phyloP scores from a whole-genome alignment of 2,797 vertebrate species.

The Borostomias antarcticus region DNA sequence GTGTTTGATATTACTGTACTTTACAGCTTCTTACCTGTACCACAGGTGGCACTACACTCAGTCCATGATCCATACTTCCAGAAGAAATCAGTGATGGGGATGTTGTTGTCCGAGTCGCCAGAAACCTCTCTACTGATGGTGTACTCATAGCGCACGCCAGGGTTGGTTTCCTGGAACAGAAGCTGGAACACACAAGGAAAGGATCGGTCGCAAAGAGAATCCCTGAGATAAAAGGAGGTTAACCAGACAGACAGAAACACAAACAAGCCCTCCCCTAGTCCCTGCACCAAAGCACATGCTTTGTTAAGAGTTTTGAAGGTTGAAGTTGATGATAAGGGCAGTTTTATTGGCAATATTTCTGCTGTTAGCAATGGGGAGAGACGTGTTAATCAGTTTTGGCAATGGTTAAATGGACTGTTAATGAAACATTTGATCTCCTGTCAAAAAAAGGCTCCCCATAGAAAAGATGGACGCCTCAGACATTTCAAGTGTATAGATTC shows the following conservation, averaged over 20 bases:
- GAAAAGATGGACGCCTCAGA: no score
- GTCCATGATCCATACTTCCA: slow-evolving; percentile 92
- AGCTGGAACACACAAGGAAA: slow-evolving; percentile 77
- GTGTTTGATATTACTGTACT: no score
- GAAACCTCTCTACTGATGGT: slow-evolving; percentile 80
- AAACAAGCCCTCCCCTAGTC: slow-evolving; percentile 24
- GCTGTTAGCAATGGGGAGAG: no score
- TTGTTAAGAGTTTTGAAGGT: no score
- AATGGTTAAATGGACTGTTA: no score
- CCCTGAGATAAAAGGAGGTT: not conserved
- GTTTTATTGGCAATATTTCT: no score
- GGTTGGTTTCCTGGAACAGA: slow-evolving; percentile 94
- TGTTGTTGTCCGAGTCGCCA: slow-evolving; percentile 45
- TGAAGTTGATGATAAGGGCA: not conserved
- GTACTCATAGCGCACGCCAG: slow-evolving; percentile 92
- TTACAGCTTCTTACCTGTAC: slow-evolving; percentile 78
- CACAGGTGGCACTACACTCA: slow-evolving; percentile 89
- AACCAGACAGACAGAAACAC: not conserved
- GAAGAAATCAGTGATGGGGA: slow-evolving; percentile 73
- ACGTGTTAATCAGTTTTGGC: no score
- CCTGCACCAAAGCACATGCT: not conserved
- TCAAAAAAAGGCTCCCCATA: no score
- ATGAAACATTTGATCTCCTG: no score
- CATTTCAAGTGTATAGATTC: no score
- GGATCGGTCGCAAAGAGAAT: not conserved